A percentile compares a stretch with the other conserved stretches of the same genome.
Evolutionary conservation across 2,888 invertebrate genomes (phyloP).

Genomic region (Byasa hedistus): DNA sequence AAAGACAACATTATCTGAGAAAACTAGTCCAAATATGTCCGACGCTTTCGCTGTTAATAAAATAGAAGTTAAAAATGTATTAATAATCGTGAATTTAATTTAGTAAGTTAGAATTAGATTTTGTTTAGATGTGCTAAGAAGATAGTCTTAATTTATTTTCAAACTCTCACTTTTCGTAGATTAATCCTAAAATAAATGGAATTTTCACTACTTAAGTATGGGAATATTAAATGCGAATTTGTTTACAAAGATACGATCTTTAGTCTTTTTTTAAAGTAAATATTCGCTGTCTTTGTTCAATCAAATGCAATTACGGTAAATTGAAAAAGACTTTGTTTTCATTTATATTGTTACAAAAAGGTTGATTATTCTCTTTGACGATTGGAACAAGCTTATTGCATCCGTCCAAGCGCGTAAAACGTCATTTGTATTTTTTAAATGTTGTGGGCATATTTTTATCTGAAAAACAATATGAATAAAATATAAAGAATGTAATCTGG

Average conservation of each 20-base stretch:
- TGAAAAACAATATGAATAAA: neutral
- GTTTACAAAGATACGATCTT: neutral
- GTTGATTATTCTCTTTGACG: slow-evolving; percentile 17
- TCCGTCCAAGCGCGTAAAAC: slow-evolving; percentile 9
- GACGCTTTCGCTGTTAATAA: neutral
- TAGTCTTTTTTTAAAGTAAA: neutral
- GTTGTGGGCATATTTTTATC: neutral
- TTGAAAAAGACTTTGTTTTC: slow-evolving; percentile 14
- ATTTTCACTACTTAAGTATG: neutral
- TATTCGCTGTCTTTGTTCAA: neutral
- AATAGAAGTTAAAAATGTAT: neutral
- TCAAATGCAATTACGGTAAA: slow-evolving; percentile 10
- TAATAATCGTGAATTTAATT: neutral
- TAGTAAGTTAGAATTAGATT: neutral
- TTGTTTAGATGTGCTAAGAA: neutral
- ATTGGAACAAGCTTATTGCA: slow-evolving; percentile 13
- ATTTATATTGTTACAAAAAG: slow-evolving; percentile 7
- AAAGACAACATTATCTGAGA: neutral
- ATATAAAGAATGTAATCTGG: neutral
- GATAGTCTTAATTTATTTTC: neutral
- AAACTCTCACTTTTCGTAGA: neutral
- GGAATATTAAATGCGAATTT: neutral
- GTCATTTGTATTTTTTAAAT: slow-evolving; percentile 12
- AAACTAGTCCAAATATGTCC: neutral
- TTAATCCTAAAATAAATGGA: neutral